Evolutionary conservation across 2,888 invertebrate species (phyloP).

Genomic region (Tenthredo distinguenda): DNA sequence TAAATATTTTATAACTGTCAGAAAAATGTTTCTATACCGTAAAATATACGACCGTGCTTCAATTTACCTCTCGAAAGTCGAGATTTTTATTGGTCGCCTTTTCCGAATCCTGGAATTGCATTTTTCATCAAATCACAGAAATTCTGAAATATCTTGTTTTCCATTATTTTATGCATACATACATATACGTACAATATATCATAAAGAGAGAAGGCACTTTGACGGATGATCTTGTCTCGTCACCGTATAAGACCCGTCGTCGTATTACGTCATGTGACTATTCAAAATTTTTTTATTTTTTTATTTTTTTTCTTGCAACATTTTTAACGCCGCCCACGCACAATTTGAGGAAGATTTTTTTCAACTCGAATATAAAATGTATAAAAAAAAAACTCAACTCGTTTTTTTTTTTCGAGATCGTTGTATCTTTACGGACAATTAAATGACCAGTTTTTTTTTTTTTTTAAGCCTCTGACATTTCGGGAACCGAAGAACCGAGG

Average conservation of each 20-base stretch:
- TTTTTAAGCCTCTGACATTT: too few species aligned
- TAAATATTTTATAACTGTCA: conserved; percentile 8
- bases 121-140: neutral
- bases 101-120: neutral
- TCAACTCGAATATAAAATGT: neutral
- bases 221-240: conserved; percentile 8
- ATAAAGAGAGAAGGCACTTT: neutral
- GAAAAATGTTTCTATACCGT: conserved; percentile 33
- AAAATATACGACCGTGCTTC: neutral
- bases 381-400: too few species aligned
- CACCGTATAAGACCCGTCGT: conserved; percentile 10
- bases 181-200: neutral
- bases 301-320: too few species aligned
- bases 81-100: neutral
- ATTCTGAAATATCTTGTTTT: neutral
- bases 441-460: too few species aligned
- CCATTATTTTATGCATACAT: neutral
- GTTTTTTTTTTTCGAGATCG: too few species aligned
- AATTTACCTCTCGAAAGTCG: neutral
- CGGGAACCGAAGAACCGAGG: too few species aligned
- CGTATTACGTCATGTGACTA: neutral
- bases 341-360: neutral
- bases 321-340: neutral
- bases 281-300: neutral
- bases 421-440: too few species aligned